phyloP scores from a whole-genome alignment of 2,888 invertebrate species.

The Protula sp. region DNA sequence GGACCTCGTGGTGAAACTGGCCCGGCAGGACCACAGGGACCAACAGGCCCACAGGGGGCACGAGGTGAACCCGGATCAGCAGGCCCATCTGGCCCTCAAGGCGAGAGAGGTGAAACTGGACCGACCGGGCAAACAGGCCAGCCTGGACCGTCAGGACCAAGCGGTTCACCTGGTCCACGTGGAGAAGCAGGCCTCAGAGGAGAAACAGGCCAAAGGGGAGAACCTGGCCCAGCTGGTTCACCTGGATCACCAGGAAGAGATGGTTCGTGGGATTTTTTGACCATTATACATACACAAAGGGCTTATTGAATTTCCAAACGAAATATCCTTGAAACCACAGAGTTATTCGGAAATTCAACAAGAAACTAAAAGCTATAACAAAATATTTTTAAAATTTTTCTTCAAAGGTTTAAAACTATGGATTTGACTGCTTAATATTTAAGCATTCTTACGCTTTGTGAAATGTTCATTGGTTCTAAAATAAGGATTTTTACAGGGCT shows the following conservation, averaged over 20 bases:
- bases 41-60: conserved; percentile 2
- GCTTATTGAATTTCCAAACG: too few species aligned
- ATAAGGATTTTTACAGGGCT: too few species aligned
- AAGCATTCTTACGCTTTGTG: too few species aligned
- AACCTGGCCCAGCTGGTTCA: conserved; percentile 46
- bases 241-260: conserved; percentile 48
- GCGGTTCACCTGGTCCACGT: conserved; percentile 12
- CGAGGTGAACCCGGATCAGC: conserved; percentile 11
- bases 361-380: too few species aligned
- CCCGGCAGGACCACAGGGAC: conserved; percentile 1
- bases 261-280: conserved; percentile 60
- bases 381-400: too few species aligned
- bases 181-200: conserved; percentile 19
- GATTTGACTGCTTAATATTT: too few species aligned
- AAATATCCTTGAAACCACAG: too few species aligned
- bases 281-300: too few species aligned
- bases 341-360: too few species aligned
- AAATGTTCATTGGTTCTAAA: too few species aligned
- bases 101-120: conserved; percentile 11
- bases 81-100: conserved; percentile 13
- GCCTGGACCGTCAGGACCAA: conserved; percentile 14
- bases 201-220: conserved; percentile 71
- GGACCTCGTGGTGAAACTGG: conserved; percentile 7
- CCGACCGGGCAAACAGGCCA: conserved; percentile 14
- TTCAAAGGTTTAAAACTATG: too few species aligned